phyloP scores from a whole-genome alignment of 2,888 invertebrate species.

The Rhamnusium bicolor region DNA sequence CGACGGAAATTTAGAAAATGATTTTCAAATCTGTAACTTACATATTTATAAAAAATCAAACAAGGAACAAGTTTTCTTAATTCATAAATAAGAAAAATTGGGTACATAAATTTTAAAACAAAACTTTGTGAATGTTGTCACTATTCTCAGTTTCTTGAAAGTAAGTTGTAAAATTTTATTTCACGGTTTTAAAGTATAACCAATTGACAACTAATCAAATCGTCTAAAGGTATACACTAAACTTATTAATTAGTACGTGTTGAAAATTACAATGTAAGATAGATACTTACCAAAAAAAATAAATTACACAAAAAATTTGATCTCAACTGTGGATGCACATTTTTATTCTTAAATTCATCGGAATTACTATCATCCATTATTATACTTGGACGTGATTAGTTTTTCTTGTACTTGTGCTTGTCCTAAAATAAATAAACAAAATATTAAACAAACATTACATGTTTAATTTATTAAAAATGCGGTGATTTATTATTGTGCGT shows the following conservation, averaged over 20 bases:
- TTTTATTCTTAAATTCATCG: constrained; percentile 56
- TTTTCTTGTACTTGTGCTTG: constrained; percentile 22
- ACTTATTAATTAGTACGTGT: too few species aligned
- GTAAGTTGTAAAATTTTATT: too few species aligned
- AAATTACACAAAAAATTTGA: constrained; percentile 57
- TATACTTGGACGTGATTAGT: constrained; percentile 22
- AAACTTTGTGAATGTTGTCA: too few species aligned
- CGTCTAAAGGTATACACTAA: too few species aligned
- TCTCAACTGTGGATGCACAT: constrained; percentile 55
- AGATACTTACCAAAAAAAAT: constrained; percentile 60
- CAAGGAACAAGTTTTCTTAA: too few species aligned
- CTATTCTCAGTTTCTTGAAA: too few species aligned
- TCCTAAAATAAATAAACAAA: constrained; percentile 16
- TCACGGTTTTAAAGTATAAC: too few species aligned
- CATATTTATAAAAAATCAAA: too few species aligned
- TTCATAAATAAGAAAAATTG: too few species aligned
- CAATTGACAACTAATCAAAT: background rate
- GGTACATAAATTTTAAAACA: too few species aligned
- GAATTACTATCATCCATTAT: constrained; percentile 59
- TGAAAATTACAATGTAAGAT: background rate
- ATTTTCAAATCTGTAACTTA: too few species aligned
- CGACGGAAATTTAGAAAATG: too few species aligned
- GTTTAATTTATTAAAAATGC: background rate
- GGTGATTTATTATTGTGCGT: constrained; percentile 9
- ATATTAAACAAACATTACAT: background rate